Evolutionary conservation across 2,113 vertebrate species (phyloP).

Genomic region (Piaya cayana): DNA sequence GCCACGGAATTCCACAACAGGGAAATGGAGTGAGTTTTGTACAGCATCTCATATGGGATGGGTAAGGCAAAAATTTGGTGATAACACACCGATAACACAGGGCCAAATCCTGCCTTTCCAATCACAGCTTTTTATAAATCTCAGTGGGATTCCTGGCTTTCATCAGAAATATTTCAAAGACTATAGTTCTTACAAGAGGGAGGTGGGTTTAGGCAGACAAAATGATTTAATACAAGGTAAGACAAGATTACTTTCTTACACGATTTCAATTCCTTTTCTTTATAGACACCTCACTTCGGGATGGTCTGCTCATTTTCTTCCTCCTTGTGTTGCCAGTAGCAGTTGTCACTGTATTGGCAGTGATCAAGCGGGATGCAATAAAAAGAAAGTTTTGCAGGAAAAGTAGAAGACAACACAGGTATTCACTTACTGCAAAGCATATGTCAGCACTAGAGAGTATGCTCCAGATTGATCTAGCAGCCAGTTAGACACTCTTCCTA

Average conservation of each 20-base stretch:
- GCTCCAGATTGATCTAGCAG: background rate
- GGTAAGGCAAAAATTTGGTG: background rate
- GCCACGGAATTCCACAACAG: background rate
- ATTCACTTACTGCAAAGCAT: background rate
- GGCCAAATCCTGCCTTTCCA: background rate
- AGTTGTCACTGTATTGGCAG: constrained; percentile 13
- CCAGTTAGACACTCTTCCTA: background rate
- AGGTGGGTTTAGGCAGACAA: background rate
- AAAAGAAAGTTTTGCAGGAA: constrained; percentile 48
- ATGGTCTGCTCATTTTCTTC: constrained; percentile 89
- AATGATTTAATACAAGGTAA: background rate
- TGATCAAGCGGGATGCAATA: constrained; percentile 64
- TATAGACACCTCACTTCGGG: constrained; percentile 86
- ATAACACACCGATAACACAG: too few species aligned
- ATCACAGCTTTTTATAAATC: background rate
- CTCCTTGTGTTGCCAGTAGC: constrained; percentile 80
- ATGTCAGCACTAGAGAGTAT: background rate
- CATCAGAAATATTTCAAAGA: background rate
- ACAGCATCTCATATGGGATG: background rate
- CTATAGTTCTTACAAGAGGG: background rate
- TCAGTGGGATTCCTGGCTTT: background rate
- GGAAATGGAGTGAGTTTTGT: background rate
- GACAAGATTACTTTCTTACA: background rate
- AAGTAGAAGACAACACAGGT: constrained; percentile 46
- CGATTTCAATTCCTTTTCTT: background rate